phyloP scores from a whole-genome alignment of 2,113 vertebrate genomes.

The Dromiciops gliroides region DNA sequence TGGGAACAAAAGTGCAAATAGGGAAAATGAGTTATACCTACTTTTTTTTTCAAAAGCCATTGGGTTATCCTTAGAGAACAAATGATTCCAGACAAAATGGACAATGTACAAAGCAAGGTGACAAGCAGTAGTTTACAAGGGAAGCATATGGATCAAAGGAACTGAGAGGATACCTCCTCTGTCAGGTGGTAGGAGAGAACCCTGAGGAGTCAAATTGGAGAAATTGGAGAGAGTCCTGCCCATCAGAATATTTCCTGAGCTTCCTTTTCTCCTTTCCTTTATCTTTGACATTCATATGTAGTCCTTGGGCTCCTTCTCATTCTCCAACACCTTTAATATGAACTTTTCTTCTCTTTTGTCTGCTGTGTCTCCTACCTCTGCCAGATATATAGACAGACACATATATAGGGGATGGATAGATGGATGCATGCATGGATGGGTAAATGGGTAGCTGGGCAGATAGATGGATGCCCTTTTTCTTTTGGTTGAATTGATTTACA shows the following conservation, averaged over 20 bases:
- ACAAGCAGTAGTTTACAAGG: background rate
- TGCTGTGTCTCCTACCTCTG: background rate
- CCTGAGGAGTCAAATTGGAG: background rate
- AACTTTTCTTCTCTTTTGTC: background rate
- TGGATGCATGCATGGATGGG: too few relatives aligned
- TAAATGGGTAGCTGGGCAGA: background rate
- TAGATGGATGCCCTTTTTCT: background rate
- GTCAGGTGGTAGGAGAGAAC: background rate
- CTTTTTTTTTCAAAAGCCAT: background rate
- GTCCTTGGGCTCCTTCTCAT: background rate
- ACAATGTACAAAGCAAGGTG: background rate
- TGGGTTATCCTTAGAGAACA: constrained; percentile 1
- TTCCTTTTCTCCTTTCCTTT: background rate
- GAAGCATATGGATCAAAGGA: background rate
- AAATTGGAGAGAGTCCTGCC: background rate
- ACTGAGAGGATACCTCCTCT: background rate
- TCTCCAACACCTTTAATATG: background rate
- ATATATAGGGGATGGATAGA: background rate
- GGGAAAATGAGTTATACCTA: constrained; percentile 11
- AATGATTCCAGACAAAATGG: background rate
- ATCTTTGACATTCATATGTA: background rate
- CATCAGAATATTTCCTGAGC: background rate
- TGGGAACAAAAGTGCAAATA: constrained; percentile 57
- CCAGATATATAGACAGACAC: background rate
- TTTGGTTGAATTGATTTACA: background rate